Evolutionary conservation across 1,140 invertebrate species (phyloP), one percentile per base, ranked within the genome.

Genomic region (Ptiloglossa arizonensis): DNA sequence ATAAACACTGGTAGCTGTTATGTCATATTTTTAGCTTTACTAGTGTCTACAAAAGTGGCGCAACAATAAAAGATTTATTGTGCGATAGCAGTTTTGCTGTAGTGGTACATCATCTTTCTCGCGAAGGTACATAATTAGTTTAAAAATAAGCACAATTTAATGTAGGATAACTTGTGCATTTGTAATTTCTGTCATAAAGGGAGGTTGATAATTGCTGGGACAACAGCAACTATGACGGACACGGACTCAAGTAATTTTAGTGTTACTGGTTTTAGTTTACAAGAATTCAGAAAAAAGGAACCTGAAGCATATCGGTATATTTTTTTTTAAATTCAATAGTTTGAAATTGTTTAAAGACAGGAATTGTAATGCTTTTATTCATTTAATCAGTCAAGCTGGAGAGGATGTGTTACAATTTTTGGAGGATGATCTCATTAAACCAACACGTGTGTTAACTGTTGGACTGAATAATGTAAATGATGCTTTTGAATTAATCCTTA

Each of bases 161-260:
- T 41, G 8, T 57, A 52, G 52, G 24, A 60, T 24, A 48, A 35
- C 75, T 32, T 41, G 67, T 75, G 79, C 48, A 76, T 41, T 69
- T 66, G 44, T 76, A 94, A 93, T 79, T 82, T 93, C 44, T 89
- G 87, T 44, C 90, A 91, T 74, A 92, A 94, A 93, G 94, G 94
- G 13, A 93, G 93, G 83, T 87, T 94, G 5, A 87, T 95, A 54
- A 88, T 95, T 8, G 94, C 94, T 77, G 94, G 94, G n/a, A 93
- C 94, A 86, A 92, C 93, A 13, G 91, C 92, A 27, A 88, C 88
- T 54, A 71, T 89, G 41, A 81, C 90, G 54, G 84, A 88, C 15
- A 87, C 89, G 29, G 90, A 91, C 79, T 74, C 90, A 17, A 82
- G 94, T 68, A 89, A 90, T 5, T 94, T 94, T 74, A 92, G 90